Evolutionary conservation across 2,797 vertebrate genomes (phyloP).

Genomic region (Sebastes matsubarae): DNA sequence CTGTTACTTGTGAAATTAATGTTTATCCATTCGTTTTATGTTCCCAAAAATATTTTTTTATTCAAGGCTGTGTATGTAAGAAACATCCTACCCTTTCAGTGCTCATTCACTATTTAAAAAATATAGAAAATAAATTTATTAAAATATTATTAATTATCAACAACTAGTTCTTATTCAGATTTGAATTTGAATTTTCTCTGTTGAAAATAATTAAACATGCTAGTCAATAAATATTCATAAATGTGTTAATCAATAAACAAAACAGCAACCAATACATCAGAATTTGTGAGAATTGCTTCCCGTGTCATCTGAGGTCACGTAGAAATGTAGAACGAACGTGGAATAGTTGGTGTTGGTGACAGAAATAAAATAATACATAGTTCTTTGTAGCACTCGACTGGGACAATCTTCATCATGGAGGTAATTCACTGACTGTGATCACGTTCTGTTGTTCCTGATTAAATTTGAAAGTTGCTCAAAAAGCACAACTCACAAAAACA

Average conservation of each 20-base stretch:
- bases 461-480: neutral
- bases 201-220: neutral
- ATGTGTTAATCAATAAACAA: neutral
- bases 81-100: neutral
- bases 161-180: neutral
- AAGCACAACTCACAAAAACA: neutral
- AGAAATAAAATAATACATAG: neutral
- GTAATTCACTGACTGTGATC: neutral
- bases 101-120: neutral
- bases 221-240: neutral
- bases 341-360: neutral
- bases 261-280: neutral
- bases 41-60: neutral
- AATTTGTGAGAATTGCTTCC: neutral
- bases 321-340: neutral
- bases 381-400: neutral
- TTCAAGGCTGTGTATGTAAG: neutral
- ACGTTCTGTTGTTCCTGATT: neutral
- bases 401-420: neutral
- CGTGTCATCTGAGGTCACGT: neutral
- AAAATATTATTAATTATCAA: neutral
- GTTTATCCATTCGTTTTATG: neutral
- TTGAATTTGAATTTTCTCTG: neutral
- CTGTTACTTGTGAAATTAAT: neutral
- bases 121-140: no score